Percentiles rank a stretch among this genome's conserved stretches.
Conservation (phyloP, 92 coral and sea anemone genomes). For the Scolanthus callimorphus region DNA sequence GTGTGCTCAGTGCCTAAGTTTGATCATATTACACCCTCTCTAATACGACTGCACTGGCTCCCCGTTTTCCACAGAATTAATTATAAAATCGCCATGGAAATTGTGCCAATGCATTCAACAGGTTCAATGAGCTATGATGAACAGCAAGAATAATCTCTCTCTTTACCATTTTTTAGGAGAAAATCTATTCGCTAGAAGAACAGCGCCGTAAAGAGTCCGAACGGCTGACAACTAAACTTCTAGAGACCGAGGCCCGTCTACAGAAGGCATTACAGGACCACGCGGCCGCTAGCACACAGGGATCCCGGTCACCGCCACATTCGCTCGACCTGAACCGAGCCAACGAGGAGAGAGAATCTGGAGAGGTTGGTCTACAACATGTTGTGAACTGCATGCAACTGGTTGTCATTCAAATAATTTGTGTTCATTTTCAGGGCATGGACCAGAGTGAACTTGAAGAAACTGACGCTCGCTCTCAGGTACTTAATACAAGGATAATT, state of each 20-base stretch:
- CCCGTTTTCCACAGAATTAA: too few relatives aligned
- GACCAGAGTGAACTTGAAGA: conserved; percentile 89
- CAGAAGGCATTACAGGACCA: conserved; percentile 28
- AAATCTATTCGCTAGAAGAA: conserved; percentile 60
- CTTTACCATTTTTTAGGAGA: conserved; percentile 50
- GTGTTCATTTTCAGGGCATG: conserved; percentile 65
- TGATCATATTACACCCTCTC: too few relatives aligned
- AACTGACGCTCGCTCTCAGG: conserved; percentile 57
- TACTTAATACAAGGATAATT: conserved; percentile 25
- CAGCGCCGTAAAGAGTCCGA: conserved; percentile 72
- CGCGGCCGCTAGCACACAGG: conserved; percentile 49
- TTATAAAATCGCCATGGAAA: too few relatives aligned
- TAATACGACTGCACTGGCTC: too few relatives aligned
- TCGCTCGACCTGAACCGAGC: conserved; percentile 45
- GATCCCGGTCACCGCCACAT: conserved; percentile 44
- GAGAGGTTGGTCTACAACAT: conserved; percentile 91
- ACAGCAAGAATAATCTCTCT: background rate
- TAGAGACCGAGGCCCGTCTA: conserved; percentile 73
- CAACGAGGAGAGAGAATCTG: conserved; percentile 92
- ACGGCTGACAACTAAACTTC: conserved; percentile 62
- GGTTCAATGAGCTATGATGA: too few relatives aligned
- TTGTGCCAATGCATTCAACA: too few relatives aligned
- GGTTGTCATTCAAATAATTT: too few relatives aligned
- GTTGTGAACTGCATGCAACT: too few relatives aligned
- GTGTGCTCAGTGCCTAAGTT: too few relatives aligned